These are phyloP conservation scores for Percopsis transmontana DNA, from an alignment of 2,113 vertebrate species.

Conservation along the genomic window DNA sequence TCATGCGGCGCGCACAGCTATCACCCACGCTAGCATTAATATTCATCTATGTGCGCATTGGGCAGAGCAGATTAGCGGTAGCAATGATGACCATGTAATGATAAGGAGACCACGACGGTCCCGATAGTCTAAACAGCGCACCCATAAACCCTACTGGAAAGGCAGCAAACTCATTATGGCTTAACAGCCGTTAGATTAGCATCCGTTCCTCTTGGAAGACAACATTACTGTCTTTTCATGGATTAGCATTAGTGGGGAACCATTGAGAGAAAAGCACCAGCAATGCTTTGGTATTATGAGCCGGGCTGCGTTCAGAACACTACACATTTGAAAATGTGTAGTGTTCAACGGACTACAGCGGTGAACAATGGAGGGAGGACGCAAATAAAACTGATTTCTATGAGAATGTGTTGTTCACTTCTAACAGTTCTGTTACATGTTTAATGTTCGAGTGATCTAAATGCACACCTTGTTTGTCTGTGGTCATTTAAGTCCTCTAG, in stretches of 20 bases:
- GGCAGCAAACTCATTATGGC: conserved; percentile 68
- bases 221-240: conserved; percentile 53
- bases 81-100: conserved; percentile 75
- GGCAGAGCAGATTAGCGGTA: conserved; percentile 76
- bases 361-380: too few relatives aligned
- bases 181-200: conserved; percentile 74
- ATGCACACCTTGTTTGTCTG: too few relatives aligned
- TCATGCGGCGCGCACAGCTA: conserved; percentile 38
- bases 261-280: conserved; percentile 31
- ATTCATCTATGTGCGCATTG: conserved; percentile 69
- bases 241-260: conserved; percentile 49
- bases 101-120: conserved; percentile 68
- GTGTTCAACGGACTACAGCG: not conserved
- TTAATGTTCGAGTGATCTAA: too few relatives aligned
- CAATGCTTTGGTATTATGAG: conserved; percentile 30
- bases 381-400: too few relatives aligned
- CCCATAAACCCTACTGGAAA: conserved; percentile 61
- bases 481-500: too few relatives aligned
- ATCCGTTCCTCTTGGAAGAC: conserved; percentile 69
- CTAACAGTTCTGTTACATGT: too few relatives aligned
- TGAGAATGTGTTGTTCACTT: too few relatives aligned
- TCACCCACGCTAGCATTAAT: conserved; percentile 70
- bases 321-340: not conserved
- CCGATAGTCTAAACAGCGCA: conserved; percentile 66
- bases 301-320: not conserved